Evolutionary conservation across 2,113 vertebrate species (phyloP).

Genomic region (Malaclemys terrapin): DNA sequence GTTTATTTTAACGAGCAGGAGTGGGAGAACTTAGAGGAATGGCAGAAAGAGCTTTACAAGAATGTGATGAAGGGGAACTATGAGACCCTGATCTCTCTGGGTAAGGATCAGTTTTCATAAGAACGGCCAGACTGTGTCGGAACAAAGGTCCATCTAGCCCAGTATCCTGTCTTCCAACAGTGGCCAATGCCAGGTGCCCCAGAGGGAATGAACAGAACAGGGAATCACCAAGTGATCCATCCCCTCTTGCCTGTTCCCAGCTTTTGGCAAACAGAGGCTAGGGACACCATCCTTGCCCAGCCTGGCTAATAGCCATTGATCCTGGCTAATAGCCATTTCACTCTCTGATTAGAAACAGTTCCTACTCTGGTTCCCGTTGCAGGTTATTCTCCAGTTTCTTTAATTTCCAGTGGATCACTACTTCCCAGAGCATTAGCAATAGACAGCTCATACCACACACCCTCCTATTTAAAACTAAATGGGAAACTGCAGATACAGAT

Average conservation of each 20-base stretch:
- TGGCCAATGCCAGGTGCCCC: no score
- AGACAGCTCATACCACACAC: background rate
- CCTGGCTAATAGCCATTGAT: no score
- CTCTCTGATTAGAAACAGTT: background rate
- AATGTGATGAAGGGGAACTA: conserved; percentile 76
- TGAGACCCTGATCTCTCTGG: conserved; percentile 76
- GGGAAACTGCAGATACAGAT: background rate
- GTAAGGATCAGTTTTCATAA: conserved; percentile 57
- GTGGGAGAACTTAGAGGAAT: conserved; percentile 70
- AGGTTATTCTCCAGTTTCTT: background rate
- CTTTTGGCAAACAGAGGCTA: no score
- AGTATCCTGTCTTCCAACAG: no score
- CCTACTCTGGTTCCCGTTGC: background rate
- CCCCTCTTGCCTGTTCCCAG: no score
- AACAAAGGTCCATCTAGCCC: no score
- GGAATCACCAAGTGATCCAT: no score
- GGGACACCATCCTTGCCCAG: no score
- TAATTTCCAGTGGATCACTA: background rate
- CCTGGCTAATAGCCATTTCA: no score
- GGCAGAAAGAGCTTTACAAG: conserved; percentile 75
- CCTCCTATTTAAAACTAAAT: background rate
- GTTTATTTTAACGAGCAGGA: conserved; percentile 72
- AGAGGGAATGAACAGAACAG: no score
- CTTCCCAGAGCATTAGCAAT: background rate
- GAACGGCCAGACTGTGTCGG: no score